phyloP scores from a whole-genome alignment of 2,888 invertebrate genomes.

The Xylocampa areola region DNA sequence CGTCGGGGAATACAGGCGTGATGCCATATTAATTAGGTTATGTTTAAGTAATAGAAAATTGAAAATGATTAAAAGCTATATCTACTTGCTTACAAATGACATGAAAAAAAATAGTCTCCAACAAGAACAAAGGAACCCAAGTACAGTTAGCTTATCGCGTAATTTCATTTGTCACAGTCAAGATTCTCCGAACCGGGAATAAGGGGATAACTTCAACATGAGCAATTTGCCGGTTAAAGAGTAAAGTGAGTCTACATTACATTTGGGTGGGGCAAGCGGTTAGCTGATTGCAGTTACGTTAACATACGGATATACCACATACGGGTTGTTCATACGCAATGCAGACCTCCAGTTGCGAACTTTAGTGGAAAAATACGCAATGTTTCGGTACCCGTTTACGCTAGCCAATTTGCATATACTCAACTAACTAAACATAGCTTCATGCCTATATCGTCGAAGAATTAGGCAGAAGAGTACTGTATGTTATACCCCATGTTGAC shows the following conservation, averaged over 20 bases:
- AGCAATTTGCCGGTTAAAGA: conserved; percentile 27
- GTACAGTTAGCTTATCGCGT: neutral
- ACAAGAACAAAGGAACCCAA: neutral
- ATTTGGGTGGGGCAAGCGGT: conserved; percentile 23
- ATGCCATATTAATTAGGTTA: too few relatives aligned
- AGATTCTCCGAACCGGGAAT: conserved; percentile 14
- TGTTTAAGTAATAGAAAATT: too few relatives aligned
- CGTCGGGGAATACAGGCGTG: too few relatives aligned
- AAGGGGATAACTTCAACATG: conserved; percentile 26
- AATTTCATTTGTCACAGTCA: conserved; percentile 6
- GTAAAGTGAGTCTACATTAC: conserved; percentile 25
- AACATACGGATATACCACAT: conserved; percentile 17
- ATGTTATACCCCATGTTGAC: too few relatives aligned
- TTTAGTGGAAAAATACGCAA: conserved; percentile 31
- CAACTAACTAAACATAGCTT: too few relatives aligned
- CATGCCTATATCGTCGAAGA: too few relatives aligned
- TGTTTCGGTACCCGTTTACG: conserved; percentile 12
- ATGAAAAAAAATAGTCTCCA: too few relatives aligned
- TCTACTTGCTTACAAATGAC: too few relatives aligned
- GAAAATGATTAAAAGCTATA: too few relatives aligned
- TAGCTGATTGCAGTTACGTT: conserved; percentile 33
- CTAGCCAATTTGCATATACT: neutral
- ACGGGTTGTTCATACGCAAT: conserved; percentile 50
- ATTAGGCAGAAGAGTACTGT: too few relatives aligned
- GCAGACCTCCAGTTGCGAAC: conserved; percentile 37